Percentiles rank a stretch among this genome's conserved stretches.
Conservation (phyloP, 2,888 invertebrate species). For the Thecophora atra region DNA sequence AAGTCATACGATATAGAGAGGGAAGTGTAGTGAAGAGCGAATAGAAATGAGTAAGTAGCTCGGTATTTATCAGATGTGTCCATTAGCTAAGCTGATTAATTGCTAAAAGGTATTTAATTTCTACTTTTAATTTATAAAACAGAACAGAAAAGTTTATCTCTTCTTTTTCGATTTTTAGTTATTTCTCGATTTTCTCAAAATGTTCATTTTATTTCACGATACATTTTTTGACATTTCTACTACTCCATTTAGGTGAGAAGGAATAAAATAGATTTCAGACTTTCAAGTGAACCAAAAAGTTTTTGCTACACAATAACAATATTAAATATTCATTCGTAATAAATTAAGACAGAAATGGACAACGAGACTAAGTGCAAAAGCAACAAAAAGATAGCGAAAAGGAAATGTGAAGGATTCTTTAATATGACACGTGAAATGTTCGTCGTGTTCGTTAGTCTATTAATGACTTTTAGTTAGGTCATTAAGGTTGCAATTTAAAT, state of each 20-base stretch:
- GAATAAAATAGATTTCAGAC: neutral
- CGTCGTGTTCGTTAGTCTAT: no score
- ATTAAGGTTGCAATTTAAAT: neutral
- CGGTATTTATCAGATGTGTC: constrained; percentile 46
- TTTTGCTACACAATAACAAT: no score
- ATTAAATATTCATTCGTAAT: no score
- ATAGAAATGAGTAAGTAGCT: neutral
- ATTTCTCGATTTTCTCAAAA: neutral
- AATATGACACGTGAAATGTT: no score
- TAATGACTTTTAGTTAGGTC: no score
- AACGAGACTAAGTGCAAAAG: no score
- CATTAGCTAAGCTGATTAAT: constrained; percentile 64
- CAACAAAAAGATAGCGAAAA: no score
- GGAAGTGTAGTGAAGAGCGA: neutral
- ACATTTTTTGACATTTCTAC: neutral
- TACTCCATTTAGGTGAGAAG: neutral
- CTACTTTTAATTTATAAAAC: constrained; percentile 32
- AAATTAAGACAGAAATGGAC: no score
- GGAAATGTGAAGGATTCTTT: no score
- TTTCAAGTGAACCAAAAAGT: neutral
- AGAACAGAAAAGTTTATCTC: neutral
- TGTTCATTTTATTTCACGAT: neutral
- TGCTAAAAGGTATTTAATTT: constrained; percentile 64
- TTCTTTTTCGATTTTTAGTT: neutral
- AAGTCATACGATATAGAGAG: neutral